A percentile compares a stretch with the other conserved stretches of the same genome.
Conservation (phyloP, 2,888 invertebrate genomes). For the Cheilosia grossa region DNA sequence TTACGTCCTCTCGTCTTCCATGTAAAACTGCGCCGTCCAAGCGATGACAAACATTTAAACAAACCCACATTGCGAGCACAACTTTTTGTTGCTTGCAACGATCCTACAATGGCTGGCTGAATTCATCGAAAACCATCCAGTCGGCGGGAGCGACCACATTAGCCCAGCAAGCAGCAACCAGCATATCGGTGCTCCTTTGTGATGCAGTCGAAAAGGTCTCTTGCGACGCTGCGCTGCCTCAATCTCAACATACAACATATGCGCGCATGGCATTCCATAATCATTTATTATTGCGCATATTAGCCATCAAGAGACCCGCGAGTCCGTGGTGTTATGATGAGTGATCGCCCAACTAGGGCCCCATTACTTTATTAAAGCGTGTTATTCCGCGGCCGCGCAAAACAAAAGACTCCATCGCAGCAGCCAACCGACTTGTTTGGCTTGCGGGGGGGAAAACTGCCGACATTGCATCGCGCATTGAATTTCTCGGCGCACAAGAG, state of each 20-base stretch:
- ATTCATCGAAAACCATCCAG: conserved; percentile 19
- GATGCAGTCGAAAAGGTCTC: conserved; percentile 43
- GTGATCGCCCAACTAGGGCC: conserved; percentile 75
- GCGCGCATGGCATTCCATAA: conserved; percentile 69
- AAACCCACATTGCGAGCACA: conserved; percentile 16
- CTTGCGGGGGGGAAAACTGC: conserved; percentile 36
- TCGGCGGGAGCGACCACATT: neutral
- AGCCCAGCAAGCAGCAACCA: conserved; percentile 9
- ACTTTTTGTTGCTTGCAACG: conserved; percentile 3
- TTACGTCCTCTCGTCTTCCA: neutral
- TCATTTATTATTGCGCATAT: conserved; percentile 75
- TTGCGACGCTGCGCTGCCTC: conserved; percentile 16
- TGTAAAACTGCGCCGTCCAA: conserved; percentile 23
- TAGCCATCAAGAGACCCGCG: conserved; percentile 72
- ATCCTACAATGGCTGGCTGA: conserved; percentile 29
- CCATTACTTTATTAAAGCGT: conserved; percentile 75
- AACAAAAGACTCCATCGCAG: conserved; percentile 60
- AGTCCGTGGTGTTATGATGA: conserved; percentile 73
- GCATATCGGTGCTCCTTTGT: conserved; percentile 48
- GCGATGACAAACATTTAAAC: conserved; percentile 26
- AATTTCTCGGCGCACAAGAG: conserved; percentile 56
- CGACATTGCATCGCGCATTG: conserved; percentile 36
- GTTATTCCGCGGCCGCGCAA: conserved; percentile 66
- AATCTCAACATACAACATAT: conserved; percentile 26
- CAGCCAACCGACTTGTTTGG: conserved; percentile 19